These are phyloP conservation scores for Sterna hirundo DNA, from an alignment of 2,113 vertebrate genomes.

Conservation along the genomic window DNA sequence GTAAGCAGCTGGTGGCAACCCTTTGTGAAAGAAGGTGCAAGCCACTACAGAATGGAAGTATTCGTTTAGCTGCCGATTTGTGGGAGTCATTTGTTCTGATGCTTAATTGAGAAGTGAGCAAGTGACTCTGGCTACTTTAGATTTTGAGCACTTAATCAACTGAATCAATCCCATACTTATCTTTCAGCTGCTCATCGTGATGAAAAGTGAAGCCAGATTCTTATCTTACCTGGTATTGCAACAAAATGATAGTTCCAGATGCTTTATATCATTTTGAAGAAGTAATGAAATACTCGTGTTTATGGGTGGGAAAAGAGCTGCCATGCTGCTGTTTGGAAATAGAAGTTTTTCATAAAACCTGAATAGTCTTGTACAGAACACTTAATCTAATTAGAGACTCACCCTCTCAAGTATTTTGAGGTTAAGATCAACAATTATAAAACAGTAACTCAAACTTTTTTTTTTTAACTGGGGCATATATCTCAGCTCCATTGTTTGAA, in stretches of 20 bases:
- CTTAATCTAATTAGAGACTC: neutral
- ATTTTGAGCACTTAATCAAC: neutral
- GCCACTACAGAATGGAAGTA: accelerated
- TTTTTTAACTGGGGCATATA: neutral
- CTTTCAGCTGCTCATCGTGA: neutral
- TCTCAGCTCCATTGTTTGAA: neutral
- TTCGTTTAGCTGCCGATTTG: neutral
- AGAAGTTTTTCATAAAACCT: neutral
- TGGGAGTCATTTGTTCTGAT: neutral
- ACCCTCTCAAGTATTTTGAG: neutral
- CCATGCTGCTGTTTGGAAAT: neutral
- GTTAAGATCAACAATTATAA: neutral
- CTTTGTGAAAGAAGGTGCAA: neutral
- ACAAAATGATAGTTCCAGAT: neutral
- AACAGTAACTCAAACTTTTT: neutral
- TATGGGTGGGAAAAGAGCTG: neutral
- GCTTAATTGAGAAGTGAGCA: neutral
- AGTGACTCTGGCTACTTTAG: neutral
- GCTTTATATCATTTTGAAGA: neutral
- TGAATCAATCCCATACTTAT: neutral
- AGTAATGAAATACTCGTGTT: neutral
- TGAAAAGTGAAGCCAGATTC: neutral
- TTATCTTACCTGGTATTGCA: neutral
- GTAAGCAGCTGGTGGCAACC: accelerated
- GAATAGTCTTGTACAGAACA: neutral